A percentile compares a stretch with the other conserved stretches of the same genome.
phyloP scores from a whole-genome alignment of 2,888 invertebrate genomes.

The Ochropleura leucogaster region DNA sequence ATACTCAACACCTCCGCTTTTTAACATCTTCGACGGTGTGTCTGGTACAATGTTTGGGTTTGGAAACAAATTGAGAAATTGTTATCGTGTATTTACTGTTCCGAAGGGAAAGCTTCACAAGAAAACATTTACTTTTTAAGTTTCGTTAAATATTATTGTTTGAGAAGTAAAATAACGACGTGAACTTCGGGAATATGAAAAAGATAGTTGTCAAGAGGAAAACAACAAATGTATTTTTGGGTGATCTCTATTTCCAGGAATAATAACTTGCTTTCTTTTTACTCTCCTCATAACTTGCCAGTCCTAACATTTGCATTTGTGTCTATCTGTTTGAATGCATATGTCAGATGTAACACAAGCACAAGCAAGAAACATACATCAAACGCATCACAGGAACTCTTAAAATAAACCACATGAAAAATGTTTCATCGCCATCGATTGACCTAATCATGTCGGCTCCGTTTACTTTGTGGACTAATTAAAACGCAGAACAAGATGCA shows the following conservation, averaged over 20 bases:
- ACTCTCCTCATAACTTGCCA: constrained; percentile 31
- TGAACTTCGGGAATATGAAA: constrained; percentile 15
- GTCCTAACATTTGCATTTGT: constrained; percentile 52
- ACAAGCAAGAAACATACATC: constrained; percentile 55
- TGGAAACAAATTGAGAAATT: constrained; percentile 79
- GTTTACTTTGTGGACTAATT: constrained; percentile 81
- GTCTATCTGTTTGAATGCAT: constrained; percentile 51
- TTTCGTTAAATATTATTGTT: constrained; percentile 55
- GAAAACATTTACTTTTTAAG: constrained; percentile 60
- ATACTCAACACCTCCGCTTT: constrained; percentile 85
- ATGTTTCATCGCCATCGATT: constrained; percentile 81
- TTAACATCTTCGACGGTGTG: constrained; percentile 81
- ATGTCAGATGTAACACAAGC: constrained; percentile 59
- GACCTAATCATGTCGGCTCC: constrained; percentile 81
- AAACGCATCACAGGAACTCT: constrained; percentile 73
- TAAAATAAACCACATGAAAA: constrained; percentile 77
- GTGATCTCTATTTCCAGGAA: constrained; percentile 29
- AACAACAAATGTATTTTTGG: constrained; percentile 29
- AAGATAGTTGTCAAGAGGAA: constrained; percentile 13
- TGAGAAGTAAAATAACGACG: constrained; percentile 17
- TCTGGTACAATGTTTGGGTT: constrained; percentile 76
- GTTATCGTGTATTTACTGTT: constrained; percentile 74
- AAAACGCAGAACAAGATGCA: constrained; percentile 67
- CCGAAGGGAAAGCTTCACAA: constrained; percentile 68
- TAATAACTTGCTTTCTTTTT: constrained; percentile 45